Base-by-base conservation (phyloP, 2,888 invertebrate species). In the Pheosia gnoma region DNA sequence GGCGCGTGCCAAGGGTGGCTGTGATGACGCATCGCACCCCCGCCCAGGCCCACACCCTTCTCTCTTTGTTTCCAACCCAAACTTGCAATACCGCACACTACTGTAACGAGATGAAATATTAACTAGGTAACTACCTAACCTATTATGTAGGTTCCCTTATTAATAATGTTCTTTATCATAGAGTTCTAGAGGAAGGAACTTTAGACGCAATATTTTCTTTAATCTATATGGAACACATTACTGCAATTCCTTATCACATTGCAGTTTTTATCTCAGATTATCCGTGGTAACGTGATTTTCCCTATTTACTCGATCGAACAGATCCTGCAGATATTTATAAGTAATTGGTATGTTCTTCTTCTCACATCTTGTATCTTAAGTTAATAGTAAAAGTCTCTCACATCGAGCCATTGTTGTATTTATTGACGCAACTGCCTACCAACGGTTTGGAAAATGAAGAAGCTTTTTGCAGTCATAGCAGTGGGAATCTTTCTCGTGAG, bases 21-120 rank as follows among this genome's bases (percentile, higher is more conserved):
- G 71, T 76, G 84, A 81, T 93, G 93, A 93, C 93, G 93, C 93
- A 93, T 91, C 89, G 73, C 82, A 82, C 82, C 86, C 84, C 81
- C 76, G 60, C 77, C 72, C 70, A 62, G 75, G 74, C 73, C 74
- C 75, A 62, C 59, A 74, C 74, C 66, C 72, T 72, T 64, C 70
- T 78, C 76, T 70, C 83, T 80, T 85, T 88, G 85, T 87, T 84
- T 80, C 83, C 75, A 84, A 78, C 79, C 70, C 59, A 69, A 77
- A 67, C 58, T 64, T 63, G 72, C 66, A 59, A 68, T 60, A 64
- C 57, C n/a, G 57, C 72, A 76, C 65, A 72, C 65, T 62, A 76
- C 61, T 57, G 53, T 74, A 67, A 68, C 67, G n/a, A 55, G 55
- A 39, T 39, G 39, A 41, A 38, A 25, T 53, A 11, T 4, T 39